Percentiles rank a stretch among this genome's conserved stretches.
Conservation (phyloP, 2,113 vertebrate genomes). For the Mugil cephalus region DNA sequence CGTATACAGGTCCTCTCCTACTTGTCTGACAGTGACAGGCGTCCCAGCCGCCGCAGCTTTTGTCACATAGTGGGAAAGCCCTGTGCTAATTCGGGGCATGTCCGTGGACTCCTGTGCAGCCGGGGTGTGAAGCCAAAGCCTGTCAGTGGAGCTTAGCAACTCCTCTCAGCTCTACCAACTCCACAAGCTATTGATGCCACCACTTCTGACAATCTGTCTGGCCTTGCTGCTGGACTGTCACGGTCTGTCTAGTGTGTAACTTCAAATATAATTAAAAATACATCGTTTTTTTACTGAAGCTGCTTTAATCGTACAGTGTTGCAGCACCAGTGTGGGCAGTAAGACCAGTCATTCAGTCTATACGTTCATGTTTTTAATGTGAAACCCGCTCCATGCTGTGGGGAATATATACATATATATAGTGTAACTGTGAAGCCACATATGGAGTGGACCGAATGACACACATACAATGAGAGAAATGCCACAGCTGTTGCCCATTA, state of each 20-base stretch:
- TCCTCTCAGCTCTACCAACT: slow-evolving; percentile 31
- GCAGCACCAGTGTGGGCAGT: not conserved
- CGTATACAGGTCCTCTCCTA: not conserved
- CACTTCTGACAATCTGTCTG: slow-evolving; percentile 31
- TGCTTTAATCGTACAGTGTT: not conserved
- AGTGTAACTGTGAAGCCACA: not conserved
- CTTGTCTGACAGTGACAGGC: slow-evolving; percentile 20
- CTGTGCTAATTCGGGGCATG: slow-evolving; percentile 55
- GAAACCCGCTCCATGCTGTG: not conserved
- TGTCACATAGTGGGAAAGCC: slow-evolving; percentile 54
- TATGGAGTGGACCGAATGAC: not conserved
- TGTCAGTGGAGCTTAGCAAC: slow-evolving; percentile 59
- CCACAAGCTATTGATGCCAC: slow-evolving; percentile 18
- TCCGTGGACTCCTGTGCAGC: slow-evolving; percentile 27
- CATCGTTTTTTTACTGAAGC: no score
- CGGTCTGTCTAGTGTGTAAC: slow-evolving; percentile 12
- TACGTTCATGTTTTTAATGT: not conserved
- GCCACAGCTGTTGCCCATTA: slow-evolving; percentile 46
- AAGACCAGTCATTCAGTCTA: no score
- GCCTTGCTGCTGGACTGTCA: slow-evolving; percentile 3
- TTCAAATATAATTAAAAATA: no score
- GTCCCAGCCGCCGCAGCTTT: not conserved
- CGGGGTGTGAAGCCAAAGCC: slow-evolving; percentile 55
- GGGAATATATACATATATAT: not conserved
- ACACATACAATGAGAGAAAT: slow-evolving; percentile 11